Conservation (phyloP, 2,113 vertebrate species). For the Pedionomus torquatus region DNA sequence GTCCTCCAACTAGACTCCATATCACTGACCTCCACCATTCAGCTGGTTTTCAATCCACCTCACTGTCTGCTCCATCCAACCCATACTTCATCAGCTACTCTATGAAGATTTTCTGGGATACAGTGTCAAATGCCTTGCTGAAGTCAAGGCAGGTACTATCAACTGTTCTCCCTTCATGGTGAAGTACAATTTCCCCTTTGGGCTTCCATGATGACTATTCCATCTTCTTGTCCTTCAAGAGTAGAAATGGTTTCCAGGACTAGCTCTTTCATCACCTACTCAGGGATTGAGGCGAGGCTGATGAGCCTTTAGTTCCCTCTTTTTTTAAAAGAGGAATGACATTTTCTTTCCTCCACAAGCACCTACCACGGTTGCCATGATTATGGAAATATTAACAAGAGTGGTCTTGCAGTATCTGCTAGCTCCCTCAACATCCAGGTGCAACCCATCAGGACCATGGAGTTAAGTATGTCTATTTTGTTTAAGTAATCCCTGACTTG, state of each 20-base stretch:
- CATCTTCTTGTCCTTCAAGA: not conserved
- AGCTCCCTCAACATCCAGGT: accelerated
- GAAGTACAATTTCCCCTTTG: not conserved
- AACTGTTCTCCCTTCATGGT: not conserved
- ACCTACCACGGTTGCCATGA: not conserved
- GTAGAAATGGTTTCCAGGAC: not conserved
- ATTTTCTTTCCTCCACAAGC: not conserved
- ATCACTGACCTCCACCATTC: not conserved
- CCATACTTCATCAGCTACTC: not conserved
- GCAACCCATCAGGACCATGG: not conserved
- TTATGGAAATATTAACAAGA: not conserved
- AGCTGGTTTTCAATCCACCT: not conserved
- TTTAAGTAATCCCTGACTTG: not conserved
- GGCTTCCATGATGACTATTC: not conserved
- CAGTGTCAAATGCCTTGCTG: too few species aligned
- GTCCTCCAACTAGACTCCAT: not conserved
- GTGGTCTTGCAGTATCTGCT: not conserved
- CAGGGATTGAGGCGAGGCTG: not conserved
- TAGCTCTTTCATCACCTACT: not conserved
- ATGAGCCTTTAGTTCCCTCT: not conserved
- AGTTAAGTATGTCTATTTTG: not conserved
- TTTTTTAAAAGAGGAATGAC: not conserved
- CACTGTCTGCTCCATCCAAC: not conserved
- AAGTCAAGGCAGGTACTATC: not conserved
- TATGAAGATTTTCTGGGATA: not conserved